phyloP scores from a whole-genome alignment of 2,113 vertebrate genomes.

The Ciconia maguari region DNA sequence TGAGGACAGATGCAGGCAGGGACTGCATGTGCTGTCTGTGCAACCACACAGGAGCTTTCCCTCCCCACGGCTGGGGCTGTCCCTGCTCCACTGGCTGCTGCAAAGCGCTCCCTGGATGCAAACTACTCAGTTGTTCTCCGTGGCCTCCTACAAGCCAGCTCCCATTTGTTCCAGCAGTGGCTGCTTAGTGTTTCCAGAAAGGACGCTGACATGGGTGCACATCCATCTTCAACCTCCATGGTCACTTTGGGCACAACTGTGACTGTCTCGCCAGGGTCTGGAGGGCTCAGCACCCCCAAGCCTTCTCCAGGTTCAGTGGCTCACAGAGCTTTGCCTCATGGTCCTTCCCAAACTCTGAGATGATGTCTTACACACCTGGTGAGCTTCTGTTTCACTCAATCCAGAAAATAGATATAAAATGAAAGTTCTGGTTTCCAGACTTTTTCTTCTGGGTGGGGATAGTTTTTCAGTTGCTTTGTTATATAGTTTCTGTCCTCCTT shows the following conservation, averaged over 20 bases:
- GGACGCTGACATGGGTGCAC: neutral
- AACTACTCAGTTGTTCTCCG: neutral
- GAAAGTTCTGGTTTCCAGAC: neutral
- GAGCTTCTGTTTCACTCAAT: neutral
- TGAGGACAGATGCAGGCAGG: neutral
- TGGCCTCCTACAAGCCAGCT: neutral
- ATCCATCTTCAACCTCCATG: neutral
- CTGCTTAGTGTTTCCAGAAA: neutral
- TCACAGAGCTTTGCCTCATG: neutral
- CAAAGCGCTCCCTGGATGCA: neutral
- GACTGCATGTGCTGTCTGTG: rapidly evolving
- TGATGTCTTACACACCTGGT: neutral
- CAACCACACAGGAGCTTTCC: neutral
- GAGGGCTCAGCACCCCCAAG: neutral
- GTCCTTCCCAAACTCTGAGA: neutral
- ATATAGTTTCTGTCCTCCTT: neutral
- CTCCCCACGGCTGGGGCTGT: rapidly evolving
- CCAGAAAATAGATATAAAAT: neutral
- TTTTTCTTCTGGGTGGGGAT: neutral
- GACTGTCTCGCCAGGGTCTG: neutral
- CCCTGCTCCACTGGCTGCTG: neutral
- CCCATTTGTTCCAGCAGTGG: neutral
- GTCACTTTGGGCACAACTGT: neutral
- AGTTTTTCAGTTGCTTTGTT: neutral
- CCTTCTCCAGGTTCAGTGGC: neutral